Conservation (phyloP, 2,113 vertebrate genomes). For the Dromas ardeola region DNA sequence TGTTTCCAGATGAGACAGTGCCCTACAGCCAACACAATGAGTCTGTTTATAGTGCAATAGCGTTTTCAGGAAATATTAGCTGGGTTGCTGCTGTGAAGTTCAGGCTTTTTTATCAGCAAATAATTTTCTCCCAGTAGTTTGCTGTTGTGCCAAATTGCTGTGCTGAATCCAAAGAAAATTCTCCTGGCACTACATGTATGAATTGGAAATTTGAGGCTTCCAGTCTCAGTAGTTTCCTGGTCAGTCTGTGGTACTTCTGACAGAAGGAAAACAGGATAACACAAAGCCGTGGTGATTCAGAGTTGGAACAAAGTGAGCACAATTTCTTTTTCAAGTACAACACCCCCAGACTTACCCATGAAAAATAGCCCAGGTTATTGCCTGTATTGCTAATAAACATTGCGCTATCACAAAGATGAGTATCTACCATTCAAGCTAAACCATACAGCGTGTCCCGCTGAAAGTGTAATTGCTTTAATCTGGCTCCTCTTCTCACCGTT, state of each 20-base stretch:
- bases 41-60: neutral
- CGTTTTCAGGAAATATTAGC: neutral
- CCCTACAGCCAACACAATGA: neutral
- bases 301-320: neutral
- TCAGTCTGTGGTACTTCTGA: neutral
- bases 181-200: neutral
- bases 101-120: neutral
- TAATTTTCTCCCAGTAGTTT: neutral
- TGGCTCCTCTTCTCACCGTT: neutral
- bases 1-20: neutral
- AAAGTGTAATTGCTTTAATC: neutral
- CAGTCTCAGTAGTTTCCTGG: neutral
- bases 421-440: neutral
- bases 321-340: neutral
- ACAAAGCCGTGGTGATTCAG: neutral
- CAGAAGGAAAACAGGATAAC: neutral
- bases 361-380: neutral
- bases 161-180: neutral
- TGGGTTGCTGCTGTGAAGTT: neutral
- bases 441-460: fast-evolving
- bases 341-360: neutral
- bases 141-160: neutral
- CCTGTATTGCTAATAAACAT: neutral
- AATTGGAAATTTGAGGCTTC: neutral
- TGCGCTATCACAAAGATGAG: neutral